These are phyloP conservation scores for Anoura caudifer DNA, from an alignment of 2,113 vertebrate species.

Conservation along the genomic window DNA sequence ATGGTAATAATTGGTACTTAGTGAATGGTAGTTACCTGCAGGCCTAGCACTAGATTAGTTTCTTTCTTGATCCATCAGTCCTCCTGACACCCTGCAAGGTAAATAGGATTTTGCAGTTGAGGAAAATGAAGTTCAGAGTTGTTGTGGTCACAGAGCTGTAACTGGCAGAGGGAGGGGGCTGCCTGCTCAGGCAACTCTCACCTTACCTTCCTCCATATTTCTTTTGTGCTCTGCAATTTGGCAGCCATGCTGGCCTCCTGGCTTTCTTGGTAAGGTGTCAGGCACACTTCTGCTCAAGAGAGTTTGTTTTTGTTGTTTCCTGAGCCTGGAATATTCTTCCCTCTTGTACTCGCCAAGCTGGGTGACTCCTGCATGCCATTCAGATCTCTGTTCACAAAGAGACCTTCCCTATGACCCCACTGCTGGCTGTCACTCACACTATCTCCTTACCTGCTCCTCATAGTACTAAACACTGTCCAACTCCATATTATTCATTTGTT, in stretches of 20 bases:
- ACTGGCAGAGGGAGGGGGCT: not conserved
- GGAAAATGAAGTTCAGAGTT: not conserved
- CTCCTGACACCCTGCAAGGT: not conserved
- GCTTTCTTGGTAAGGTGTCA: not conserved
- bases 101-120: constrained; percentile 31
- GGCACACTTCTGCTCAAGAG: not conserved
- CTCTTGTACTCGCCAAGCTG: not conserved
- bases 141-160: not conserved
- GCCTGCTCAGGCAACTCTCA: not conserved
- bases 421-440: not conserved
- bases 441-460: not conserved
- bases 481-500: not conserved
- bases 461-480: not conserved
- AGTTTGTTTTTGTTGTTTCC: not conserved
- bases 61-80: not conserved
- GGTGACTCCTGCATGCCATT: not conserved
- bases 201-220: not conserved
- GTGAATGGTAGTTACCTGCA: not conserved
- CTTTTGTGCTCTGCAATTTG: not conserved
- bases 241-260: not conserved
- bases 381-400: not conserved
- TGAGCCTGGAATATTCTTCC: not conserved
- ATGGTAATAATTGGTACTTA: not conserved
- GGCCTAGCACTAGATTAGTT: not conserved
- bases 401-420: not conserved